Percentiles rank a stretch among this genome's conserved stretches.
Evolutionary conservation across 2,797 vertebrate genomes (phyloP).

Genomic region (Danionella dracula): DNA sequence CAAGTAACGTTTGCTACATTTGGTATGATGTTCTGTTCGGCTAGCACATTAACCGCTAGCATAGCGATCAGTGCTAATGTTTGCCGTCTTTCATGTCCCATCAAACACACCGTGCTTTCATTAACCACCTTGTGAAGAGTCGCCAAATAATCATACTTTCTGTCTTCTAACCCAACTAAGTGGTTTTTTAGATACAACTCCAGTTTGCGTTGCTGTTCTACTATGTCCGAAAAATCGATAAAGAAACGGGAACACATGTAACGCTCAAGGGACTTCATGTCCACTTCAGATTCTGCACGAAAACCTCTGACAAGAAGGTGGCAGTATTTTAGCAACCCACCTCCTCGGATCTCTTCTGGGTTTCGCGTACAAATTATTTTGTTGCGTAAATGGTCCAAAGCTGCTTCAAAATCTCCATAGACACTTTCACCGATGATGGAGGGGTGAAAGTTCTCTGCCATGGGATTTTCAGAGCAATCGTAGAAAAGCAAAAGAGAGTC

Average conservation of each 20-base stretch:
- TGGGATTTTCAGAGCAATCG: constrained; percentile 95
- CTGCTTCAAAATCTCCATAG: constrained; percentile 89
- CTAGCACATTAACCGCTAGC: constrained; percentile 93
- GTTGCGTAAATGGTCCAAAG: constrained; percentile 92
- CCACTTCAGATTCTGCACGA: constrained; percentile 83
- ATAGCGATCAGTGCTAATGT: constrained; percentile 94
- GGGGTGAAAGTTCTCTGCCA: constrained; percentile 96
- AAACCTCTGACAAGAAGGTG: constrained; percentile 96
- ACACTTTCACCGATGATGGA: constrained; percentile 96
- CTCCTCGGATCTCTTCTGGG: constrained; percentile 95
- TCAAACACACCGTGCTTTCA: constrained; percentile 98
- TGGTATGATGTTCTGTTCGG: constrained; percentile 96
- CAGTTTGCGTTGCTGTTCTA: constrained; percentile 95
- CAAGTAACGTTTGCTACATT: constrained; percentile 98
- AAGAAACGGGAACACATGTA: constrained; percentile 99
- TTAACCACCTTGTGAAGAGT: constrained; percentile 96
- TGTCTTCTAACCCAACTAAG: constrained; percentile 97
- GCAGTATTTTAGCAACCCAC: constrained; percentile 97
- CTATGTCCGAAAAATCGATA: constrained; percentile 97
- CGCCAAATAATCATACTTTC: constrained; percentile 99
- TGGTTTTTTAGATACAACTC: constrained; percentile 99
- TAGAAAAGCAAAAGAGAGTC: constrained; percentile 98
- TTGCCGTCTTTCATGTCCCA: constrained; percentile 97
- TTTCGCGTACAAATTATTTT: constrained; percentile 95
- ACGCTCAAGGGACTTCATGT: constrained; percentile 97